Conservation (phyloP, 2,113 vertebrate genomes). For the Aptenodytes forsteri region DNA sequence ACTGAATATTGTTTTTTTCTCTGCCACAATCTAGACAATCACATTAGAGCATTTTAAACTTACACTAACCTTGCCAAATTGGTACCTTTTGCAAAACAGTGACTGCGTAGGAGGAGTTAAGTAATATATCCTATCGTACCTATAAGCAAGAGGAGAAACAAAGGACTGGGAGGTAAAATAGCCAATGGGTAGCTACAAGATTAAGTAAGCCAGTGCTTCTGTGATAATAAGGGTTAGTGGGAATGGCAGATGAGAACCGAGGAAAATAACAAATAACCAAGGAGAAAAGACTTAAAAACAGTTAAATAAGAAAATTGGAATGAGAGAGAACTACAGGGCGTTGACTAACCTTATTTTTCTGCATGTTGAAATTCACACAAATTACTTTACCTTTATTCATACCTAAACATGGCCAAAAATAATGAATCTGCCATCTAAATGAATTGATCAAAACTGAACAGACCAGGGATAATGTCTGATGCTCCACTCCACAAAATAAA, state of each 20-base stretch:
- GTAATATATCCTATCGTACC: neutral
- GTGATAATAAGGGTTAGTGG: neutral
- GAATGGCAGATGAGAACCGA: neutral
- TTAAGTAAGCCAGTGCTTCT: neutral
- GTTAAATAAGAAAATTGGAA: neutral
- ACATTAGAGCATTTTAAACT: neutral
- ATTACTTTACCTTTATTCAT: neutral
- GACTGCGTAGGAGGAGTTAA: neutral
- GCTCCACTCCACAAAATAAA: neutral
- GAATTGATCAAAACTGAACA: neutral
- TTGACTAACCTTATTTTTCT: neutral
- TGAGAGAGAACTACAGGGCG: neutral
- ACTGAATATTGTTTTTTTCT: neutral
- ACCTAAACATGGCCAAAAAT: neutral
- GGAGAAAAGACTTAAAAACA: neutral
- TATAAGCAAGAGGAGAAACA: neutral
- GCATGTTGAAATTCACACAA: neutral
- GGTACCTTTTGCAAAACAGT: neutral
- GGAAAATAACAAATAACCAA: neutral
- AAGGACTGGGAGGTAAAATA: neutral
- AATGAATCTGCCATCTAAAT: neutral
- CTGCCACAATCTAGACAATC: neutral
- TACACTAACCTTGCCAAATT: slow-evolving; percentile 16
- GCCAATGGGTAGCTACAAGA: neutral
- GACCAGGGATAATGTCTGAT: neutral